These are phyloP conservation scores for Holacanthus passer DNA, from an alignment of 2,113 vertebrate species.

Conservation along the genomic window DNA sequence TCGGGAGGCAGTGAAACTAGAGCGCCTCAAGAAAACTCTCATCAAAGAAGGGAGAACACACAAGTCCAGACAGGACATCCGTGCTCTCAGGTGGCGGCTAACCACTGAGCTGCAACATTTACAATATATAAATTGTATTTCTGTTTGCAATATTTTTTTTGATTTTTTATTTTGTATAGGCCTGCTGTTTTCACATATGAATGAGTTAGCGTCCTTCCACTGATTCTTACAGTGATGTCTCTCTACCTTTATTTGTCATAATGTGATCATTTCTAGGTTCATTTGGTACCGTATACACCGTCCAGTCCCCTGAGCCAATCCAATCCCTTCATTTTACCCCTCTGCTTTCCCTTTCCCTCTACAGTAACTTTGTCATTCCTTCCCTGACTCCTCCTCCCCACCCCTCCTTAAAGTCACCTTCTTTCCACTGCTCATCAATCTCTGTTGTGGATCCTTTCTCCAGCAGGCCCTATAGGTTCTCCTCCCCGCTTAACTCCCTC, in stretches of 20 bases:
- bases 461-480: slow-evolving; percentile 27
- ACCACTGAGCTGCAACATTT: not conserved
- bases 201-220: too few species aligned
- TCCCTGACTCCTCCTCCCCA: slow-evolving; percentile 29
- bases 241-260: not conserved
- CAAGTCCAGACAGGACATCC: not conserved
- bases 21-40: not conserved
- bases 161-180: too few species aligned
- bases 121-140: not conserved
- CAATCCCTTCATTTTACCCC: slow-evolving; percentile 19
- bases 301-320: slow-evolving; percentile 8
- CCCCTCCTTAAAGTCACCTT: slow-evolving; percentile 82
- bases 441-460: slow-evolving; percentile 73
- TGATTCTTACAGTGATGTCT: not conserved
- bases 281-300: slow-evolving; percentile 12
- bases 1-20: not conserved
- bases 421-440: slow-evolving; percentile 76
- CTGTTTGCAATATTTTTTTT: not conserved
- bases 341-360: slow-evolving; percentile 46
- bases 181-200: not conserved
- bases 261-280: slow-evolving; percentile 1
- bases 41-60: not conserved
- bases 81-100: not conserved
- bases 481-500: slow-evolving; percentile 13
- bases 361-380: slow-evolving; percentile 41